phyloP scores from a whole-genome alignment of 2,797 vertebrate species.

The Epinephelus coioides region DNA sequence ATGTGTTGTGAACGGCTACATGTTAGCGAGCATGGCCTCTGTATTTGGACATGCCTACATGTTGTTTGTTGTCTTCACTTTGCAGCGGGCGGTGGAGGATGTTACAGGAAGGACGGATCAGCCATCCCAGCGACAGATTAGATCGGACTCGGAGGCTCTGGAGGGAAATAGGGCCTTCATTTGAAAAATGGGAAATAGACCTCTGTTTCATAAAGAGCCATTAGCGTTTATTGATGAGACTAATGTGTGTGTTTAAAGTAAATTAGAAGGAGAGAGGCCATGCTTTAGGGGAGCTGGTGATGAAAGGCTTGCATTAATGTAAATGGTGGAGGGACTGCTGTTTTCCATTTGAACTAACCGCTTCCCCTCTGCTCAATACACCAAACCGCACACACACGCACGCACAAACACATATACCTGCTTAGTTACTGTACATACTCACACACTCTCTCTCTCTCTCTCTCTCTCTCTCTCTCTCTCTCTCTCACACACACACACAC shows the following conservation, averaged over 20 bases:
- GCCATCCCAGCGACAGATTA: conserved; percentile 65
- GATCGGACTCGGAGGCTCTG: conserved; percentile 69
- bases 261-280: conserved; percentile 93
- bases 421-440: conserved; percentile 58
- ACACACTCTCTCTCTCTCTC: conserved; percentile 41
- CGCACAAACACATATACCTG: conserved; percentile 55
- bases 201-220: conserved; percentile 89
- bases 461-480: conserved; percentile 23
- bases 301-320: conserved; percentile 95
- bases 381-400: conserved; percentile 54
- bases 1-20: conserved; percentile 28
- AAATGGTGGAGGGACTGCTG: conserved; percentile 90
- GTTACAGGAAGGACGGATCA: conserved; percentile 64
- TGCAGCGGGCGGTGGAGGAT: conserved; percentile 32
- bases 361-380: conserved; percentile 74
- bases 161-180: conserved; percentile 72
- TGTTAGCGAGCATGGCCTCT: conserved; percentile 40
- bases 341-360: conserved; percentile 93
- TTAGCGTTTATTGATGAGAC: conserved; percentile 94
- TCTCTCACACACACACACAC: conserved; percentile 16
- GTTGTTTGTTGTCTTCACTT: conserved; percentile 66
- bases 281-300: conserved; percentile 94
- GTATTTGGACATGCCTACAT: conserved; percentile 59
- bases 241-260: conserved; percentile 96
- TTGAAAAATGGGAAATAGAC: conserved; percentile 82